Percentiles rank a stretch among this genome's conserved stretches.
Evolutionary conservation across 2,888 invertebrate species (phyloP).

Genomic region (Trissonchulus latispiculum): DNA sequence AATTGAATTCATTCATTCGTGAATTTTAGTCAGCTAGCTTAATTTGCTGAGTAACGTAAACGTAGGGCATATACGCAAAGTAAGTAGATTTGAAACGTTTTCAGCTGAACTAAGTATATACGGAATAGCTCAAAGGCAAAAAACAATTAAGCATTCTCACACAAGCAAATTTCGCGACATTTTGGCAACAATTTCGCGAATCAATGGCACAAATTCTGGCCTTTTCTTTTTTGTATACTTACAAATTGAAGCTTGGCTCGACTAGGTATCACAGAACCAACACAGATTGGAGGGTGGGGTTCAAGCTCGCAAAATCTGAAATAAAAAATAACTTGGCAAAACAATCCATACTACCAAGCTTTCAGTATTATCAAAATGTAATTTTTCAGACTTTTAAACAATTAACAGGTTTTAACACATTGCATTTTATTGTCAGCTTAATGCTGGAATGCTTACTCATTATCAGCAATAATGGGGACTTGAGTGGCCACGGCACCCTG

Average conservation of each 20-base stretch:
- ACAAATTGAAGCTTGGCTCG: constrained; percentile 21
- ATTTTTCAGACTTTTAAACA: no score
- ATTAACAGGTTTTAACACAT: no score
- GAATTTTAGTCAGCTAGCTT: no score
- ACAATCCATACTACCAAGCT: not conserved
- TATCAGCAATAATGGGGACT: not conserved
- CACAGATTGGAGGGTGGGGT: not conserved
- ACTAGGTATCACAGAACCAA: constrained; percentile 11
- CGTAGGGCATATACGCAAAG: no score
- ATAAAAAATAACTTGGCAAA: not conserved
- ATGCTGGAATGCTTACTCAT: not conserved
- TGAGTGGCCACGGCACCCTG: not conserved
- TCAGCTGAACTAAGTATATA: no score
- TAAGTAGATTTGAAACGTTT: no score
- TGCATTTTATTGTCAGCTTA: no score
- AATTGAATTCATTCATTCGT: no score
- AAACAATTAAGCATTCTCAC: no score
- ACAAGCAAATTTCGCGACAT: not conserved
- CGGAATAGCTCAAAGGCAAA: no score
- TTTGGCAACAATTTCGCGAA: not conserved
- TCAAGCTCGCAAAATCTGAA: constrained; percentile 7
- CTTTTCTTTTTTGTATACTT: no score
- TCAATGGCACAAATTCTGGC: not conserved
- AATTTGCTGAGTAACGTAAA: no score
- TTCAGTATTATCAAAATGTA: not conserved